These are phyloP conservation scores for Cinara cedri DNA, from an alignment of 2,888 invertebrate genomes.

Conservation along the genomic window DNA sequence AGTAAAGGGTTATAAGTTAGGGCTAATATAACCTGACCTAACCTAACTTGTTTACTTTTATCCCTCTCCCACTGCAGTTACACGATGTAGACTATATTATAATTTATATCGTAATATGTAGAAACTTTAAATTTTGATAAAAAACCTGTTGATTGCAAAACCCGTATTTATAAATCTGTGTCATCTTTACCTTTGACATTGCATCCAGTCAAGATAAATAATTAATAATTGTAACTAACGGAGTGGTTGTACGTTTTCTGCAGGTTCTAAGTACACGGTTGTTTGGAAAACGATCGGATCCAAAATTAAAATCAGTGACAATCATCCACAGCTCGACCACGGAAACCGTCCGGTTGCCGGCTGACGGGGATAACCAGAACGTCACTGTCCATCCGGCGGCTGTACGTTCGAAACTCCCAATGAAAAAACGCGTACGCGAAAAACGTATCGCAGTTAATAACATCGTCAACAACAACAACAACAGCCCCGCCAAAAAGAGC, in stretches of 20 bases:
- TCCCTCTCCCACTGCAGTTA: neutral
- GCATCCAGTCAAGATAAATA: no score
- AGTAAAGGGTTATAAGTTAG: neutral
- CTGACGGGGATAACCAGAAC: slow-evolving; percentile 67
- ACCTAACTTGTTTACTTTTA: neutral
- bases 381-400: slow-evolving; percentile 83
- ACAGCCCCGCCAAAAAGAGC: slow-evolving; percentile 60
- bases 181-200: no score
- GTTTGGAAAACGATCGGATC: slow-evolving; percentile 78
- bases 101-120: neutral
- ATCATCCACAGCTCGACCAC: slow-evolving; percentile 90
- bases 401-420: slow-evolving; percentile 82
- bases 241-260: neutral
- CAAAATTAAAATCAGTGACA: slow-evolving; percentile 84
- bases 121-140: neutral
- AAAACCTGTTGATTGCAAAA: no score
- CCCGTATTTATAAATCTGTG: no score
- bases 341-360: slow-evolving; percentile 78
- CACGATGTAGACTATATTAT: slow-evolving; percentile 7
- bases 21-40: no score
- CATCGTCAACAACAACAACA: slow-evolving; percentile 56
- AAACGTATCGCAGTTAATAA: slow-evolving; percentile 56
- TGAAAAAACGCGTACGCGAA: slow-evolving; percentile 78
- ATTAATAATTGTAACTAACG: neutral
- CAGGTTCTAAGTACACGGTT: slow-evolving; percentile 82